Conservation (phyloP, 2,888 invertebrate genomes). For the Phyllotreta striolata region DNA sequence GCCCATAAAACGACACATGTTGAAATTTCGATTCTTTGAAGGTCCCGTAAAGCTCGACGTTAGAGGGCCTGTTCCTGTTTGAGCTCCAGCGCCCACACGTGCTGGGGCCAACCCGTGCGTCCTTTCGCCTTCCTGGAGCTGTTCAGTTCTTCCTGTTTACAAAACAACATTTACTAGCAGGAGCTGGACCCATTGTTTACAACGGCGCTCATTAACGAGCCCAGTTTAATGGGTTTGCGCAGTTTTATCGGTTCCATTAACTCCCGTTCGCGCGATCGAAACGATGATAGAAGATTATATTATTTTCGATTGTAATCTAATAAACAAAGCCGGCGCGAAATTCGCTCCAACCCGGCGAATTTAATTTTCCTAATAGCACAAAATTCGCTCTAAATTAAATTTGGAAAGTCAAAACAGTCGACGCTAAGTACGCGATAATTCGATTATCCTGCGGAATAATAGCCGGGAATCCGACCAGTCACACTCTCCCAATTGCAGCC, state of each 20-base stretch:
- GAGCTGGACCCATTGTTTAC: not conserved
- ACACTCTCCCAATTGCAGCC: conserved; percentile 31
- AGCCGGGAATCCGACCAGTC: conserved; percentile 23
- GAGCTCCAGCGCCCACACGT: conserved; percentile 92
- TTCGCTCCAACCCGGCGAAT: conserved; percentile 5
- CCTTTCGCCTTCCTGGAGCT: conserved; percentile 72
- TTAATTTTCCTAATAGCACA: conserved; percentile 34
- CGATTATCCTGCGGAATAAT: conserved; percentile 39
- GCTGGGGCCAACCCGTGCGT: conserved; percentile 96
- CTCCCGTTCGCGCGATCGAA: conserved; percentile 15
- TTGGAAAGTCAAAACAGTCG: conserved; percentile 38
- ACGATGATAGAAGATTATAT: not conserved
- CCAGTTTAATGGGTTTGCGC: conserved; percentile 20
- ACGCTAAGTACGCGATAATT: conserved; percentile 33
- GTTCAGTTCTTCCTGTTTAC: conserved; percentile 58
- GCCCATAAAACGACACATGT: conserved; percentile 18
- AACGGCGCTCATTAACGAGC: conserved; percentile 2
- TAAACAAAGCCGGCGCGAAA: conserved; percentile 8
- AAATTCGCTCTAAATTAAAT: conserved; percentile 31
- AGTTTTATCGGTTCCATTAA: conserved; percentile 23
- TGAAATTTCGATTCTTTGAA: conserved; percentile 20
- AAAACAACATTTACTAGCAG: conserved; percentile 49
- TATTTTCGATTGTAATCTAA: not conserved
- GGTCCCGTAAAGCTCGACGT: conserved; percentile 35
- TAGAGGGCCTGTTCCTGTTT: conserved; percentile 71